Conservation (phyloP, 2,888 invertebrate genomes). For the Eristalis pertinax region DNA sequence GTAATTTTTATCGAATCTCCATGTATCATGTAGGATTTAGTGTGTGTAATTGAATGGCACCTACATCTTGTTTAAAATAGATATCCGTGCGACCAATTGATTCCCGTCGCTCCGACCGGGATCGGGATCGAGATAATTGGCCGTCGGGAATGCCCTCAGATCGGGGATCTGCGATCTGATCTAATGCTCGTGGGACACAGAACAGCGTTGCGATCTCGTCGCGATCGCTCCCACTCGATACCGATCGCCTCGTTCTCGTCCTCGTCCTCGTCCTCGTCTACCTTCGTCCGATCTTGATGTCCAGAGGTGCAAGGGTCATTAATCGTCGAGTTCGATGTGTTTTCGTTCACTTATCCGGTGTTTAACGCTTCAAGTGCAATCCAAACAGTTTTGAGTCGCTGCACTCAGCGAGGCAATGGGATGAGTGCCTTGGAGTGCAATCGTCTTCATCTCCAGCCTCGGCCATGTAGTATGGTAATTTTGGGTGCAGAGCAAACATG, state of each 20-base stretch:
- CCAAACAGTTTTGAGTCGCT: conserved; percentile 65
- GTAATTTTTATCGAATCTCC: conserved; percentile 68
- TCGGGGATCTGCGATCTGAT: conserved; percentile 8
- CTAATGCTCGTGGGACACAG: conserved; percentile 33
- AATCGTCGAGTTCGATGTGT: conserved; percentile 58
- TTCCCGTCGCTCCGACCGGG: not conserved
- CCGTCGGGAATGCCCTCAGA: conserved; percentile 26
- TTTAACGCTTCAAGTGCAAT: conserved; percentile 69
- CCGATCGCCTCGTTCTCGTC: conserved; percentile 25
- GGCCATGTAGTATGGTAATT: conserved; percentile 67
- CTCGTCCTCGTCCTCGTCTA: conserved; percentile 12
- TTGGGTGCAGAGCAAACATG: conserved; percentile 62
- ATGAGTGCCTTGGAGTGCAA: conserved; percentile 49
- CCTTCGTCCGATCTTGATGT: conserved; percentile 55
- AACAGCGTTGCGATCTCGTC: conserved; percentile 2
- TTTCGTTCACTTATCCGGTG: conserved; percentile 46
- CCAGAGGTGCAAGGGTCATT: conserved; percentile 70
- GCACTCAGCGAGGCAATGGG: conserved; percentile 42
- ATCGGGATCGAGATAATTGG: conserved; percentile 48
- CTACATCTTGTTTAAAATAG: conserved; percentile 72
- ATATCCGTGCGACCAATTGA: conserved; percentile 57
- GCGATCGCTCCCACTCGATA: conserved; percentile 23
- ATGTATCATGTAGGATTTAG: conserved; percentile 71
- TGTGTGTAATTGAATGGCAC: conserved; percentile 72
- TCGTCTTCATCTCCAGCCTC: conserved; percentile 24